Conservation (phyloP, 1,140 invertebrate species). For the Bombus waltoni region DNA sequence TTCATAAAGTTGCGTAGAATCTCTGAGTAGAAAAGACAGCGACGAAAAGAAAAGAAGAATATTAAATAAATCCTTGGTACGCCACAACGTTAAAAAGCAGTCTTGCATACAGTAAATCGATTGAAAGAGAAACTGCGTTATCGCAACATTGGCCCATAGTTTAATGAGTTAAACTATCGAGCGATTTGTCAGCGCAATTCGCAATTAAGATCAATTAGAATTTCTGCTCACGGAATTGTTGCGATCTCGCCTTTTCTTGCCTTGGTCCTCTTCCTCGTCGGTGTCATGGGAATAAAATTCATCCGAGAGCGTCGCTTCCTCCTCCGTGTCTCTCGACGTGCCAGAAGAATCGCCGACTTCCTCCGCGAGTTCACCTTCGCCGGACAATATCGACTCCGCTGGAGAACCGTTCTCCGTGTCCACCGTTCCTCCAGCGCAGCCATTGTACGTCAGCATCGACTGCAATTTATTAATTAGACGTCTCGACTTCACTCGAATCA, state of each 20-base stretch:
- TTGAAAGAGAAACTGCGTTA: neutral
- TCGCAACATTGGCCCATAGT: too few relatives aligned
- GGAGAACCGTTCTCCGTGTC: slow-evolving; percentile 76
- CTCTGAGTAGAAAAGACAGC: too few relatives aligned
- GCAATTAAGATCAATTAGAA: neutral
- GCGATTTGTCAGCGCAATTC: neutral
- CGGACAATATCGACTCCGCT: slow-evolving; percentile 74
- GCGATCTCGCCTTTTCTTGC: slow-evolving; percentile 64
- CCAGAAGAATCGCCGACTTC: slow-evolving; percentile 75
- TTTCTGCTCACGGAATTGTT: slow-evolving; percentile 62
- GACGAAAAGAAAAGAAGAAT: too few relatives aligned
- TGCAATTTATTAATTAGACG: slow-evolving; percentile 56
- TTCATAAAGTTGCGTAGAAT: neutral
- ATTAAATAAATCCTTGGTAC: too few relatives aligned
- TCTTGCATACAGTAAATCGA: neutral
- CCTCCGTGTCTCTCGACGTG: slow-evolving; percentile 75
- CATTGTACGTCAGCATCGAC: slow-evolving; percentile 77
- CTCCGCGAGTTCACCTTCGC: slow-evolving; percentile 74
- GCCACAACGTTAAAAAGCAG: neutral
- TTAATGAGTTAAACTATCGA: neutral
- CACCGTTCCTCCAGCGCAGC: slow-evolving; percentile 52
- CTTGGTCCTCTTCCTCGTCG: slow-evolving; percentile 77
- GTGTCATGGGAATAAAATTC: slow-evolving; percentile 80
- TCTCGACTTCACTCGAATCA: neutral
- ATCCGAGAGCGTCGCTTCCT: slow-evolving; percentile 77